phyloP scores from a whole-genome alignment of 2,888 invertebrate genomes.

The Standfussiana lucernea region DNA sequence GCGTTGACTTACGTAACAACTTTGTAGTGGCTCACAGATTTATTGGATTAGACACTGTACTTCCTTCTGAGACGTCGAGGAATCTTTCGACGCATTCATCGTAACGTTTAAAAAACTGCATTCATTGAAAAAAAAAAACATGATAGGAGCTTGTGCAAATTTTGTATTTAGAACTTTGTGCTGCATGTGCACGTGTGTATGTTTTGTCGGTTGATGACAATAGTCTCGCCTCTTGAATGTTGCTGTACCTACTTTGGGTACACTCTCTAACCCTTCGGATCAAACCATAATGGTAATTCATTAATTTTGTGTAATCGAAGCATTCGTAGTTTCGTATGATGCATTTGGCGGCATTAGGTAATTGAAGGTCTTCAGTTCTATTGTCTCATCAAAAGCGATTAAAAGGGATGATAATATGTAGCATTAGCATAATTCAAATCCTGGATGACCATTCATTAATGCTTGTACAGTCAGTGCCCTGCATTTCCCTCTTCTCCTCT shows the following conservation, averaged over 20 bases:
- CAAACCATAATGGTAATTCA: background rate
- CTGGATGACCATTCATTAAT: background rate
- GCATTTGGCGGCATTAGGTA: background rate
- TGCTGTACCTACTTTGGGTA: background rate
- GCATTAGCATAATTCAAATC: background rate
- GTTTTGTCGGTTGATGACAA: background rate
- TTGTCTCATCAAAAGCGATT: background rate
- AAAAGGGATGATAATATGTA: no score
- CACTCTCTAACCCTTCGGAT: background rate
- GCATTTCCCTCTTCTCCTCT: background rate
- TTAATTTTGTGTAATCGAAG: background rate
- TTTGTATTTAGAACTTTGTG: background rate
- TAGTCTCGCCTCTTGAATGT: no score
- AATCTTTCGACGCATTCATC: background rate
- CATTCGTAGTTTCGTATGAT: background rate
- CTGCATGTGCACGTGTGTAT: background rate
- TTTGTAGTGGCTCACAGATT: conserved; percentile 55
- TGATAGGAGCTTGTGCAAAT: no score
- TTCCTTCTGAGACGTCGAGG: conserved; percentile 5
- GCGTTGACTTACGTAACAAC: conserved; percentile 63
- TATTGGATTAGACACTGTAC: background rate
- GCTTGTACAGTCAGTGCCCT: background rate
- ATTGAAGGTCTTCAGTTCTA: background rate
- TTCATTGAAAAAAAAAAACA: background rate
- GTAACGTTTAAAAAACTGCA: background rate